A percentile compares a stretch with the other conserved stretches of the same genome.
Conservation (phyloP, 2,797 vertebrate species). For the Acipenser transmontanus region DNA sequence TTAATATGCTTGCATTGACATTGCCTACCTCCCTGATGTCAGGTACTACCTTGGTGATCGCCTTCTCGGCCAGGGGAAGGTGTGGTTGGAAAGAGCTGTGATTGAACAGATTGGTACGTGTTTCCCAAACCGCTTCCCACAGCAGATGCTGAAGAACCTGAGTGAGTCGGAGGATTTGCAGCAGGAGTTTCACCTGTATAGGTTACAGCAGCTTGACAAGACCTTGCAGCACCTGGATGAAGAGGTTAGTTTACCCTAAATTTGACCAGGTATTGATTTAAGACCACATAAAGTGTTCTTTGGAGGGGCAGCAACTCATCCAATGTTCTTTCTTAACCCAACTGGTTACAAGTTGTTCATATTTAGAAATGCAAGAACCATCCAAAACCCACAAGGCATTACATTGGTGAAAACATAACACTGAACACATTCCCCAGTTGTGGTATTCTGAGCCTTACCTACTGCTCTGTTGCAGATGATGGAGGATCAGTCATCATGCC, state of each 20-base stretch:
- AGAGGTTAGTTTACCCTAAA: conserved; percentile 30
- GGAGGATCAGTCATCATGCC: conserved; percentile 41
- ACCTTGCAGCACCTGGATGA: conserved; percentile 60
- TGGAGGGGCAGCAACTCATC: background rate
- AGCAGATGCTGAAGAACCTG: conserved; percentile 84
- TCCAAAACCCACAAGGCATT: too few relatives aligned
- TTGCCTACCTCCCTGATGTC: background rate
- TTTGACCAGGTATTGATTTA: background rate
- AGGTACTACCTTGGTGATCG: conserved; percentile 88
- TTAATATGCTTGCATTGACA: too few relatives aligned
- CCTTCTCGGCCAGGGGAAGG: conserved; percentile 68
- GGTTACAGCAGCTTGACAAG: conserved; percentile 77
- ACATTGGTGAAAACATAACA: too few relatives aligned
- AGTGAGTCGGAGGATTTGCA: conserved; percentile 71
- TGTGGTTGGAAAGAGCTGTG: conserved; percentile 79
- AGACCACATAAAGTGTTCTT: background rate
- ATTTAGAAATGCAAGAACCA: too few relatives aligned
- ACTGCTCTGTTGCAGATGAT: conserved; percentile 40
- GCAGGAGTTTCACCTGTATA: conserved; percentile 76
- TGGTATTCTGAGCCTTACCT: too few relatives aligned
- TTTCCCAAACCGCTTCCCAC: conserved; percentile 87
- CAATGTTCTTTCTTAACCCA: too few relatives aligned
- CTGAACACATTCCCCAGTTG: too few relatives aligned
- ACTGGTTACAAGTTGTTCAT: too few relatives aligned
- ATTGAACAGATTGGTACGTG: conserved; percentile 83